Conservation (phyloP, 2,888 invertebrate species). For the Caenorhabditis afra region DNA sequence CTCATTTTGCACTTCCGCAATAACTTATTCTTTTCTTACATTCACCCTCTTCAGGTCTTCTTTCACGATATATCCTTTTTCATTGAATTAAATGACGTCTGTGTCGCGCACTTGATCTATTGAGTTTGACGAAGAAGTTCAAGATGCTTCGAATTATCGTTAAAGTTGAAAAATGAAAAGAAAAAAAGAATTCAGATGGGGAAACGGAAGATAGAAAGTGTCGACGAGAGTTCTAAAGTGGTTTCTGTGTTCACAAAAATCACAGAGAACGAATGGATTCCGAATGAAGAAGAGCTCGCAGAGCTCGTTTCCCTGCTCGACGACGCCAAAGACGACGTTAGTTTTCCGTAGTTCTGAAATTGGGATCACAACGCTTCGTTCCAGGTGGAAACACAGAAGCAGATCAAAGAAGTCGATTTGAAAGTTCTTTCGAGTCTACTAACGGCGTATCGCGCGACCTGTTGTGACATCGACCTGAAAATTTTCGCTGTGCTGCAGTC, state of each 20-base stretch:
- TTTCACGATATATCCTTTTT: too few relatives aligned
- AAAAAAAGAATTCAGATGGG: conserved; percentile 24
- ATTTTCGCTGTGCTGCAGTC: conserved; percentile 34
- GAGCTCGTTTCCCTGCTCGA: conserved; percentile 23
- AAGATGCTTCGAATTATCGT: not conserved
- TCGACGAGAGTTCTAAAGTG: not conserved
- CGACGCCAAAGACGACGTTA: conserved; percentile 53
- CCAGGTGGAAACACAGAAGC: conserved; percentile 31
- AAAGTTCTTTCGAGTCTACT: conserved; percentile 41
- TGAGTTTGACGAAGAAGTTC: too few relatives aligned
- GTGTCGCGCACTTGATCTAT: too few relatives aligned
- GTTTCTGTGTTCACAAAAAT: conserved; percentile 8
- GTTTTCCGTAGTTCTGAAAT: not conserved
- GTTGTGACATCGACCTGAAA: conserved; percentile 24
- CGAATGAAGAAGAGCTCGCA: conserved; percentile 21
- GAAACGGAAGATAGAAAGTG: conserved; percentile 4
- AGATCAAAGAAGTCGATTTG: conserved; percentile 23
- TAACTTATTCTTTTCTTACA: not conserved
- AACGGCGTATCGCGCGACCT: conserved; percentile 35
- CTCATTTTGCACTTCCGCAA: conserved; percentile 2
- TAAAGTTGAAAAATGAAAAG: not conserved
- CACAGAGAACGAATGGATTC: conserved; percentile 32
- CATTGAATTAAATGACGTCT: too few relatives aligned
- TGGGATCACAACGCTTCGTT: conserved; percentile 15
- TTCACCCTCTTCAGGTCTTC: too few relatives aligned